These are phyloP conservation scores for Alouatta palliata DNA, from an alignment of 2,113 vertebrate genomes.

Conservation along the genomic window DNA sequence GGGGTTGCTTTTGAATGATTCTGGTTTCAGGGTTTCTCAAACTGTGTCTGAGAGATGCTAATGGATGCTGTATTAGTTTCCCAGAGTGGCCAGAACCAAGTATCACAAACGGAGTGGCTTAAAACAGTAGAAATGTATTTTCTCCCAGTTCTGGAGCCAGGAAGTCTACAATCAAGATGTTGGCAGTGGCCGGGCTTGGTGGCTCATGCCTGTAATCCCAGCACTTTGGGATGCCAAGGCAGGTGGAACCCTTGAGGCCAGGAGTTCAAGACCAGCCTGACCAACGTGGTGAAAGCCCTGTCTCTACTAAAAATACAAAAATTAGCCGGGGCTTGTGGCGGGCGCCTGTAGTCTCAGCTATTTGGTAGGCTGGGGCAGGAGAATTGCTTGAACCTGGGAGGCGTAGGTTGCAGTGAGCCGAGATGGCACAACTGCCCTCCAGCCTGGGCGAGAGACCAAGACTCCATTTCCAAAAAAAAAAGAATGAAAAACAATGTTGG, in stretches of 20 bases:
- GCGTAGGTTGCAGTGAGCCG: background rate
- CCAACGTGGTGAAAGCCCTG: background rate
- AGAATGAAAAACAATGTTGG: no score
- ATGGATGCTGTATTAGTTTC: background rate
- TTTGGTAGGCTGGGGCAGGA: background rate
- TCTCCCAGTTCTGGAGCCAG: background rate
- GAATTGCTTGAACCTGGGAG: background rate
- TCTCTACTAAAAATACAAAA: background rate
- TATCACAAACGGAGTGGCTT: background rate
- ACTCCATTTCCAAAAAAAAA: background rate
- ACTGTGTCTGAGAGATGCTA: background rate
- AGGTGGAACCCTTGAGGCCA: background rate
- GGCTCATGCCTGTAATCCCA: background rate
- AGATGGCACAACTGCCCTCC: background rate
- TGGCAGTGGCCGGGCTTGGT: rapidly evolving
- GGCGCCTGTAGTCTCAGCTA: background rate
- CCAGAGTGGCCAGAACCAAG: background rate
- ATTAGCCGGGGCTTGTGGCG: background rate
- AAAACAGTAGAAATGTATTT: background rate
- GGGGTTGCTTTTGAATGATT: background rate
- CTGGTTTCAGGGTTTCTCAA: background rate
- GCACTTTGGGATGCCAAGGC: background rate
- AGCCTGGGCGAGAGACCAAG: background rate
- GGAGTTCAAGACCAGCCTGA: background rate
- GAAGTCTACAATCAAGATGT: no score